These are phyloP conservation scores for Cantharis nigra DNA, from an alignment of 2,888 invertebrate species.

Conservation along the genomic window DNA sequence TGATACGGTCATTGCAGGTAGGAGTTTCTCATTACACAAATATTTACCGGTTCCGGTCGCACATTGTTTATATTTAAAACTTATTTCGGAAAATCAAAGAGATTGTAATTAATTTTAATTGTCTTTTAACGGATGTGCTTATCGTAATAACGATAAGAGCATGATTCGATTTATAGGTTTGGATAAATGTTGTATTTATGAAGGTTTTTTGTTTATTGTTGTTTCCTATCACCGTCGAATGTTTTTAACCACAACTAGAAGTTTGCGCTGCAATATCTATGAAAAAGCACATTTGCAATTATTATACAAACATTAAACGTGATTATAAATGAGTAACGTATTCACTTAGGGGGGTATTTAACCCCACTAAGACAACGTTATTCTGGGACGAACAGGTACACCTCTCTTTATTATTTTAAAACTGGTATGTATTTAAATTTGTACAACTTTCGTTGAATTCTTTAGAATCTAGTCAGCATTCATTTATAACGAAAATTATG, in stretches of 20 bases:
- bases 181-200: background rate
- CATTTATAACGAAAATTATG: background rate
- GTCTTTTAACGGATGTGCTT: background rate
- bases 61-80: background rate
- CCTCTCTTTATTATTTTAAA: background rate
- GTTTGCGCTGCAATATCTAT: background rate
- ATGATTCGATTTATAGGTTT: background rate
- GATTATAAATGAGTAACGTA: background rate
- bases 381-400: background rate
- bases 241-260: background rate
- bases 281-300: background rate
- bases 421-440: background rate
- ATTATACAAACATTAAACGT: background rate
- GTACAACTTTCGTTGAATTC: background rate
- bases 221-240: background rate
- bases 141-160: background rate
- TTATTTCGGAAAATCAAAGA: background rate
- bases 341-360: background rate
- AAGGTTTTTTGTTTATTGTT: background rate
- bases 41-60: background rate
- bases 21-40: conserved; percentile 48
- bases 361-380: background rate
- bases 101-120: background rate
- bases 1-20: conserved; percentile 93
- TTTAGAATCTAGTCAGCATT: background rate